Evolutionary conservation across 2,113 vertebrate genomes (phyloP), one percentile per base, ranked within the genome.

Genomic region (Solea senegalensis): DNA sequence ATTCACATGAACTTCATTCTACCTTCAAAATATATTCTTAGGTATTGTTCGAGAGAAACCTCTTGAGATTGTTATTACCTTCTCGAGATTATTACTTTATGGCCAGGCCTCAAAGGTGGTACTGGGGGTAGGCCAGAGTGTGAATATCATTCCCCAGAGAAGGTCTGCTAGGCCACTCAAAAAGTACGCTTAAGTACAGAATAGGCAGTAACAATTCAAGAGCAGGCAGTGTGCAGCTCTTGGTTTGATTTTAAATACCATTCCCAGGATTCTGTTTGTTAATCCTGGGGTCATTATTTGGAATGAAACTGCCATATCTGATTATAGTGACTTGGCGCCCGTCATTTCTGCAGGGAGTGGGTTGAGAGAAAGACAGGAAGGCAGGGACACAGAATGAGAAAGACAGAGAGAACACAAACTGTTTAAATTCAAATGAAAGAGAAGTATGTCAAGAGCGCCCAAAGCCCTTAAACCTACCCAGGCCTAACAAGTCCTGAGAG

Each of bases 291-390:
- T 87, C 86, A 73, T 87, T 88, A 87, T 84, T 86, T 87, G 81
- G 84, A 89, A 86, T 84, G 74, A 86, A 88, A 85, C 87, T 88
- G 86, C 89, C 86, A 88, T 82, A 87, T 84, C 84, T 87, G 75
- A 81, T 91, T 89, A 88, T 76, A 79, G 76, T 89, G 86, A 87
- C 76, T 83, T 85, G 87, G 84, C 74, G 82, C 81, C 79, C 51
- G 44, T 50, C 72, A 79, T 77, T 85, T 74, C 69, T 76, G 54
- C 64, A 72, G 82, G 70, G 84, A 82, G 72, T 54, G 74, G 51
- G 76, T 69, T n/a, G 41, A 62, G 40, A 70, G 53, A 62, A 73
- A 60, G 34, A 50, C 64, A 67, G 66, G 56, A 53, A 74, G 65
- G 69, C 48, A 64, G 71, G 65, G 66, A 64, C 10, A 62, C 53